Evolutionary conservation across 1,140 invertebrate species (phyloP), one percentile per base, ranked within the genome.

Genomic region (Oreohelix idahoensis): DNA sequence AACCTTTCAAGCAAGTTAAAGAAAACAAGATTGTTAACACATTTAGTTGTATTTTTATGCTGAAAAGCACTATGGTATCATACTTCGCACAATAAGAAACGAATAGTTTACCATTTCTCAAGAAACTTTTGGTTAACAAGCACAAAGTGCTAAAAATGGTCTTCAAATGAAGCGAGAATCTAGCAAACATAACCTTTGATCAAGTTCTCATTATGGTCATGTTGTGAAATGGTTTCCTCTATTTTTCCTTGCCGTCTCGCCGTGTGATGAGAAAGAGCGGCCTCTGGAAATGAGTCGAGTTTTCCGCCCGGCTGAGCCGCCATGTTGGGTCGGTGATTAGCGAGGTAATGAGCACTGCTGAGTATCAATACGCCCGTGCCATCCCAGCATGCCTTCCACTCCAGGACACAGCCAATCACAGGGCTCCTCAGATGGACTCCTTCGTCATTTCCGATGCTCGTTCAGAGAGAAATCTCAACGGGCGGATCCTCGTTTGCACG

Each of bases 401-500:
- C 69, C 13, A 66, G 39, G 79, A 71, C 38, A 38, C 79, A 71
- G 63, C 79, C 79, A 81, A 81, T 81, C 79, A 81, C 79, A 81
- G 69, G 42, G 29, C 69, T 81, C 79, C 79, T 81, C 51, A 45
- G 42, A 51, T 17, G 79, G 1, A 10, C 63, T 81, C 69, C 45
- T 35, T 49, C 79, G 2, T 71, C 79, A 71, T 66, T 71, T 81
- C 79, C 79, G 79, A 81, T 81, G 66, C 79, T 81, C 66, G 69
- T 71, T 81, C 79, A 71, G 42, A 38, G 15, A 81, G 79, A 81
- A 81, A 71, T 49, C 42, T 81, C 66, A 45, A 79, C 66, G 42
- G 69, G 63, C 79, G 69, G 63, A 71, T 70, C 69, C 38, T 71
- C 79, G 79, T 81, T 81, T 81, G 79, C 79, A 81, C 79, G 79